These are phyloP conservation scores for Drosophila quinaria DNA, from an alignment of 2,888 invertebrate genomes.

Conservation along the genomic window DNA sequence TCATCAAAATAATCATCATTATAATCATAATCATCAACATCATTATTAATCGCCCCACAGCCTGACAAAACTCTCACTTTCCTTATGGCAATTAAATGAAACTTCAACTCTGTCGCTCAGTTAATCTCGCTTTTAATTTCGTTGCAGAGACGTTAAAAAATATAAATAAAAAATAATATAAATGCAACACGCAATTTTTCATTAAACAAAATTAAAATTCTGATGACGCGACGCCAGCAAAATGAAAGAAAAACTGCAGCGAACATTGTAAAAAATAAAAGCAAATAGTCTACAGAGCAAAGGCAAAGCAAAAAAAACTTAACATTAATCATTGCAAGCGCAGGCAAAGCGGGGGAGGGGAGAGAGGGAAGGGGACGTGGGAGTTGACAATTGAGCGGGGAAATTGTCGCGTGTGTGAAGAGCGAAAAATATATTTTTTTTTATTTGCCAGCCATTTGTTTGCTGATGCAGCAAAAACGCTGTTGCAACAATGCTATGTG, in stretches of 20 bases:
- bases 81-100: constrained; percentile 54
- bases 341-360: constrained; percentile 47
- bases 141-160: constrained; percentile 33
- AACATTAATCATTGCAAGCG: constrained; percentile 78
- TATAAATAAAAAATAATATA: constrained; percentile 1
- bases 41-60: constrained; percentile 36
- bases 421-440: neutral
- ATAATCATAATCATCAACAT: constrained; percentile 17
- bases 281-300: constrained; percentile 19
- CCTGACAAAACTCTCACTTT: constrained; percentile 56
- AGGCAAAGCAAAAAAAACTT: constrained; percentile 54
- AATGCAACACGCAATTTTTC: constrained; percentile 65
- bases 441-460: constrained; percentile 16
- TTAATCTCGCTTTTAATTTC: constrained; percentile 54
- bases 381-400: constrained; percentile 5
- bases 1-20: constrained; percentile 6
- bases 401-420: constrained; percentile 69
- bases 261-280: constrained; percentile 43
- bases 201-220: constrained; percentile 80
- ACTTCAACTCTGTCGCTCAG: constrained; percentile 30
- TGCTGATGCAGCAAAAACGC: constrained; percentile 34
- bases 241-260: constrained; percentile 28
- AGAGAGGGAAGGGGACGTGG: neutral
- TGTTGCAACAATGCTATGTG: constrained; percentile 33
- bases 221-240: constrained; percentile 60